These are phyloP conservation scores for Musca domestica DNA, from an alignment of 1,140 invertebrate species.

Conservation along the genomic window DNA sequence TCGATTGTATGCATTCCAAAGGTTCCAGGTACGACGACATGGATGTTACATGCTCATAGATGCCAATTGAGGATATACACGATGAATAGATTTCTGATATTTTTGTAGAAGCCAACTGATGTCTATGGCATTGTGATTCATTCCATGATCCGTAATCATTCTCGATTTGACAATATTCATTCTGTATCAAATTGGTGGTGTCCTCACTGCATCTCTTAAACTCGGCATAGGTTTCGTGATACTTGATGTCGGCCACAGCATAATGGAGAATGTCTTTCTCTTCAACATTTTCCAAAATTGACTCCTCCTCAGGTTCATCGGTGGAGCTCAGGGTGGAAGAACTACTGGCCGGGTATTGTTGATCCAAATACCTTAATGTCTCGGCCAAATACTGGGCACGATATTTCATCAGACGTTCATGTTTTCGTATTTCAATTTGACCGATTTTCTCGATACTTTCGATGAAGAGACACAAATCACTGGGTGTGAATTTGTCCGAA, in stretches of 20 bases:
- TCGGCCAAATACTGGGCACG: background rate
- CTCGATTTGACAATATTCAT: too few species aligned
- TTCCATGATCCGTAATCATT: too few species aligned
- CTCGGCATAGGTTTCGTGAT: too few species aligned
- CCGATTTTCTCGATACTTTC: conserved; percentile 8
- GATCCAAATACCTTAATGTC: background rate
- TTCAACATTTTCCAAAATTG: background rate
- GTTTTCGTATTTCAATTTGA: background rate
- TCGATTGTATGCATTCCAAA: too few species aligned
- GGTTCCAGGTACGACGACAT: too few species aligned
- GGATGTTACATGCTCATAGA: too few species aligned
- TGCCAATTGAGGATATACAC: too few species aligned
- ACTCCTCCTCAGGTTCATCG: background rate
- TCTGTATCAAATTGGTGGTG: too few species aligned
- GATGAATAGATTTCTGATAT: too few species aligned
- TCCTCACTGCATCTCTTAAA: too few species aligned
- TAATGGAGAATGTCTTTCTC: background rate
- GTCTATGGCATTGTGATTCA: too few species aligned
- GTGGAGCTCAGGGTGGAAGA: background rate
- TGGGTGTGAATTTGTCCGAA: background rate
- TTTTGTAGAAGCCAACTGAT: too few species aligned
- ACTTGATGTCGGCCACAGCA: background rate
- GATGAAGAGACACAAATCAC: background rate
- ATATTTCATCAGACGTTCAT: background rate
- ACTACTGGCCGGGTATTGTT: background rate